Conservation (phyloP, 2,113 vertebrate genomes). For the Loxodonta africana region DNA sequence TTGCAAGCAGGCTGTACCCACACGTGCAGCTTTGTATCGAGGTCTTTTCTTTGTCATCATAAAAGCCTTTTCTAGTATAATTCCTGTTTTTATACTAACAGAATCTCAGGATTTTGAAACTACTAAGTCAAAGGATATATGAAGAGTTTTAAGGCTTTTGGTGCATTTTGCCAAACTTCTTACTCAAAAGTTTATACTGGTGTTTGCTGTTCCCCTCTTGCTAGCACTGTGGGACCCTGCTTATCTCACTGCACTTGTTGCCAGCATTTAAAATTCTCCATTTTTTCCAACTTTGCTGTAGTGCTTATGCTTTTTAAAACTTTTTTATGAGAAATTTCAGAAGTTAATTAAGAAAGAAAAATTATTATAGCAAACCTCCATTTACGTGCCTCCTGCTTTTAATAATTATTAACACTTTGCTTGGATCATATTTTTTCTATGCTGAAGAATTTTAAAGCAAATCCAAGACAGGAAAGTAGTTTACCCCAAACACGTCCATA, state of each 20-base stretch:
- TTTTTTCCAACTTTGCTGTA: slow-evolving; percentile 1
- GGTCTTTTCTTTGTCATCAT: neutral
- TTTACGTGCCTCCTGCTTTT: neutral
- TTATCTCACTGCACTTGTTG: neutral
- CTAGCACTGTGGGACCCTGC: neutral
- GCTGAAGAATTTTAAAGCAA: slow-evolving; percentile 9
- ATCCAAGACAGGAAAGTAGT: slow-evolving; percentile 28
- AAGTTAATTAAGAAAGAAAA: neutral
- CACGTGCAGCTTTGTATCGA: neutral
- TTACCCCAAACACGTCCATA: neutral
- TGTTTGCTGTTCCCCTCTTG: neutral
- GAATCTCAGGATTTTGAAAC: neutral
- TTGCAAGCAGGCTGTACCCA: neutral
- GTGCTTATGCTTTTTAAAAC: neutral
- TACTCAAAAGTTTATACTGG: neutral
- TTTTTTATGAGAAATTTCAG: slow-evolving; percentile 9
- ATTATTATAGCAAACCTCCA: neutral
- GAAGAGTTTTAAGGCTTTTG: neutral
- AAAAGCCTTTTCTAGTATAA: neutral
- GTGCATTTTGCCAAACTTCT: neutral
- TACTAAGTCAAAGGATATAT: neutral
- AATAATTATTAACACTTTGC: neutral
- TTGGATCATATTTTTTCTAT: slow-evolving; percentile 13
- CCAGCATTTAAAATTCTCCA: neutral
- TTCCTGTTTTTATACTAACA: slow-evolving; percentile 47